These are phyloP conservation scores for Trichogramma evanescens DNA, from an alignment of 2,888 invertebrate species.

Conservation along the genomic window DNA sequence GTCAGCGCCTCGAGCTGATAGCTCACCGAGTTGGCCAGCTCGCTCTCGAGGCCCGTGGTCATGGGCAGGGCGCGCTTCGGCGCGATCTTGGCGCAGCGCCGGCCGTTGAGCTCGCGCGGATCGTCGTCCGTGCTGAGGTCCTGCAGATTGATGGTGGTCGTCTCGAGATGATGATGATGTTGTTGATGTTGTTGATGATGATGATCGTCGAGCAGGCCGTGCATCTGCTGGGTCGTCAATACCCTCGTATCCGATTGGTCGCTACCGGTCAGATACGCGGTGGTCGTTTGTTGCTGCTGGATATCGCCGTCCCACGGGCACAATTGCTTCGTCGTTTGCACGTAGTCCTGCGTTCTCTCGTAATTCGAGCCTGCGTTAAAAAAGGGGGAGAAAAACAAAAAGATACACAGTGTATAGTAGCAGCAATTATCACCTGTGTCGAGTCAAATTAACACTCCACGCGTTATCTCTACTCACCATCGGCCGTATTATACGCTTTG, in stretches of 20 bases:
- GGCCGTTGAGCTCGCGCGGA: constrained; percentile 65
- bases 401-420: neutral
- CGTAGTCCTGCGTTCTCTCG: constrained; percentile 41
- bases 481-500: constrained; percentile 34
- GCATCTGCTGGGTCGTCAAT: constrained; percentile 28
- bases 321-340: neutral
- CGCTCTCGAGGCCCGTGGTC: constrained; percentile 13
- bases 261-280: constrained; percentile 17
- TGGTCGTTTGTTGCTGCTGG: too few species aligned
- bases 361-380: constrained; percentile 29
- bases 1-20: constrained; percentile 41
- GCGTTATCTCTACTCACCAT: constrained; percentile 17
- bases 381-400: neutral
- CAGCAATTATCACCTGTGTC: neutral
- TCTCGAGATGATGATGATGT: constrained; percentile 48
- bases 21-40: constrained; percentile 13
- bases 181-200: constrained; percentile 46
- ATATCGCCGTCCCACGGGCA: neutral
- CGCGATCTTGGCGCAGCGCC: constrained; percentile 69
- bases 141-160: constrained; percentile 58
- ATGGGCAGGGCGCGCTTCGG: constrained; percentile 51
- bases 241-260: constrained; percentile 21
- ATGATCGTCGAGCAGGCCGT: constrained; percentile 50
- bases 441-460: neutral
- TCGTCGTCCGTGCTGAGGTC: constrained; percentile 65